These are phyloP conservation scores for Dendrocopos noguchii DNA, from an alignment of 2,113 vertebrate species.

Conservation along the genomic window DNA sequence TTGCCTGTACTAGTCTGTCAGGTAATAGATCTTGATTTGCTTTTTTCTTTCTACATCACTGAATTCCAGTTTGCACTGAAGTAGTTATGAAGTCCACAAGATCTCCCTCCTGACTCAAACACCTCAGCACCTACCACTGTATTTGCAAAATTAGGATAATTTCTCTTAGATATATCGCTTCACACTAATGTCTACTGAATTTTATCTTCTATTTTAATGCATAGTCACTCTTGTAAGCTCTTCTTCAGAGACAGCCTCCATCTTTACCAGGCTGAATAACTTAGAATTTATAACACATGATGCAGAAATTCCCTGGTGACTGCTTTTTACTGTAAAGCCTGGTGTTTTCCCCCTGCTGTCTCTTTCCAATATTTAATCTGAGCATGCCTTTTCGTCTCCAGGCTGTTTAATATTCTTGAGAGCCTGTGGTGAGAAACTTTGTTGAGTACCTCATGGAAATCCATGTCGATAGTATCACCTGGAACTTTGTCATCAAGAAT, in stretches of 20 bases:
- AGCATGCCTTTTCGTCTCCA: background rate
- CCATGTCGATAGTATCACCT: rapidly evolving
- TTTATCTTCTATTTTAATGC: background rate
- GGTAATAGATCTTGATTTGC: background rate
- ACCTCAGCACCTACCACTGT: background rate
- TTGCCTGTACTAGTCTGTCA: background rate
- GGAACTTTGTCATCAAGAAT: too few relatives aligned
- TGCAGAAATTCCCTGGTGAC: background rate
- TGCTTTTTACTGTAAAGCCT: background rate
- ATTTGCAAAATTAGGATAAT: background rate
- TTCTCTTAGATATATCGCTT: background rate
- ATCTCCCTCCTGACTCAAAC: background rate
- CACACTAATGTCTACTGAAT: background rate
- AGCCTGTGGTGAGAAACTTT: background rate
- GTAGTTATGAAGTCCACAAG: background rate
- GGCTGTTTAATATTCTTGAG: background rate
- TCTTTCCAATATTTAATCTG: background rate
- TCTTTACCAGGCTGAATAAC: background rate
- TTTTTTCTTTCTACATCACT: background rate
- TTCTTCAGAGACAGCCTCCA: background rate
- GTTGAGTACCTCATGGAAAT: background rate
- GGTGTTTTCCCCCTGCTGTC: background rate
- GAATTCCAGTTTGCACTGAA: background rate
- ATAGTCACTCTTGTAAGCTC: background rate
- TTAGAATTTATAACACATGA: background rate